These are phyloP conservation scores for Hemithea aestivaria DNA, from an alignment of 2,888 invertebrate genomes.

Conservation along the genomic window DNA sequence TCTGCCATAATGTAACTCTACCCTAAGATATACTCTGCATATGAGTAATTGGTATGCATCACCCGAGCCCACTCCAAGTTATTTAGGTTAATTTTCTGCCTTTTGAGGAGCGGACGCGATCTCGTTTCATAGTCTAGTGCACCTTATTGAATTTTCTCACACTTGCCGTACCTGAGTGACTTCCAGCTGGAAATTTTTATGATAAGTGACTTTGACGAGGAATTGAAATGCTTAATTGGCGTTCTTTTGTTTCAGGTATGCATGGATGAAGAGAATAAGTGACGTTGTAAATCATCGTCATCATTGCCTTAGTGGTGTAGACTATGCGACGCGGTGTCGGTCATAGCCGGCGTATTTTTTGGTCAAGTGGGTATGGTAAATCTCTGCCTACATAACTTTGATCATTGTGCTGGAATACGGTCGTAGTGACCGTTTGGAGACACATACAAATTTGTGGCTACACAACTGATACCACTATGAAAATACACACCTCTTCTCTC, in stretches of 20 bases:
- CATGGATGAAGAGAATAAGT: not conserved
- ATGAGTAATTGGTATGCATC: constrained; percentile 46
- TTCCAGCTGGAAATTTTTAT: constrained; percentile 4
- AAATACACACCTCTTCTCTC: too few relatives aligned
- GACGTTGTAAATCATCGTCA: not conserved
- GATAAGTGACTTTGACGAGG: not conserved
- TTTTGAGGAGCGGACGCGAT: constrained; percentile 39
- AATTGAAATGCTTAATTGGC: not conserved
- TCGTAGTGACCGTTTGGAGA: too few relatives aligned
- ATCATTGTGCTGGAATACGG: too few relatives aligned
- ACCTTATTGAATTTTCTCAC: constrained; percentile 41
- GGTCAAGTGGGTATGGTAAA: too few relatives aligned
- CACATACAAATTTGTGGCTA: too few relatives aligned
- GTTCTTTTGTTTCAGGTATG: not conserved
- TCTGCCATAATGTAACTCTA: not conserved
- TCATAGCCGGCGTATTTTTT: too few relatives aligned
- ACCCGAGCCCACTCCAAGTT: constrained; percentile 36
- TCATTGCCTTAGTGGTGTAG: not conserved
- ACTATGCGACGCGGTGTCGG: not conserved
- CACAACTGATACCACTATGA: too few relatives aligned
- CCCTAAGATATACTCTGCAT: constrained; percentile 32
- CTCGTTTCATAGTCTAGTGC: constrained; percentile 29
- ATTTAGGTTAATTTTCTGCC: constrained; percentile 55
- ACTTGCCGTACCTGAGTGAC: constrained; percentile 15
- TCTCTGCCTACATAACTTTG: too few relatives aligned